Conservation (phyloP, 2,888 invertebrate species). For the Anticlea derivata region DNA sequence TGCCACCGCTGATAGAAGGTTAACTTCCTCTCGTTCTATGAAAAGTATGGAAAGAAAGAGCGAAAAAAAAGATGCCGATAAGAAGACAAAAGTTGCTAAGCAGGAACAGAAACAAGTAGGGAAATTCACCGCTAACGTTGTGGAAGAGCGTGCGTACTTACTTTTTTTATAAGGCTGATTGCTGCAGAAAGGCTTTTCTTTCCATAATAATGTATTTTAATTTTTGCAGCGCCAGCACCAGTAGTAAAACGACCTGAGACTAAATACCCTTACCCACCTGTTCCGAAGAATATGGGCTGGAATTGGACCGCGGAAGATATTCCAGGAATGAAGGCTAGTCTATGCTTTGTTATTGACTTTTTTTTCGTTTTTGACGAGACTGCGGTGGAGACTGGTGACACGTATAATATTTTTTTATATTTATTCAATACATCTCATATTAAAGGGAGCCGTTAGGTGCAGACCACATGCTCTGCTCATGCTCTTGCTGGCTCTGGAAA, state of each 20-base stretch:
- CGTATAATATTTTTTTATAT: too few species aligned
- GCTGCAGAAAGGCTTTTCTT: not conserved
- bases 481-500: too few species aligned
- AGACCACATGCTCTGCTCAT: too few species aligned
- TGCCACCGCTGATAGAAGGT: slow-evolving; percentile 26
- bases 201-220: not conserved
- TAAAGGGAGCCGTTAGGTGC: too few species aligned
- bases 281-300: slow-evolving; percentile 77
- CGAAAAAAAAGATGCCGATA: slow-evolving; percentile 41
- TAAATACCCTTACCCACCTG: slow-evolving; percentile 64
- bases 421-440: too few species aligned
- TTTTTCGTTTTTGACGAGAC: too few species aligned
- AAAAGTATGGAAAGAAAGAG: slow-evolving; percentile 46
- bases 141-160: slow-evolving; percentile 47
- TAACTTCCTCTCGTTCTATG: slow-evolving; percentile 39
- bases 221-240: slow-evolving; percentile 42
- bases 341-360: too few species aligned
- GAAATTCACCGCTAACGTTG: slow-evolving; percentile 58
- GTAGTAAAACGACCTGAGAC: slow-evolving; percentile 49
- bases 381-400: too few species aligned
- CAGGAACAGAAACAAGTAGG: slow-evolving; percentile 53
- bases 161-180: slow-evolving; percentile 5
- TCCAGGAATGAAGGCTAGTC: slow-evolving; percentile 65
- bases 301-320: slow-evolving; percentile 75
- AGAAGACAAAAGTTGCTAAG: slow-evolving; percentile 10